Percentiles rank a stretch among this genome's conserved stretches.
Conservation (phyloP, 2,888 invertebrate species). For the Hemistola chrysoprasaria region DNA sequence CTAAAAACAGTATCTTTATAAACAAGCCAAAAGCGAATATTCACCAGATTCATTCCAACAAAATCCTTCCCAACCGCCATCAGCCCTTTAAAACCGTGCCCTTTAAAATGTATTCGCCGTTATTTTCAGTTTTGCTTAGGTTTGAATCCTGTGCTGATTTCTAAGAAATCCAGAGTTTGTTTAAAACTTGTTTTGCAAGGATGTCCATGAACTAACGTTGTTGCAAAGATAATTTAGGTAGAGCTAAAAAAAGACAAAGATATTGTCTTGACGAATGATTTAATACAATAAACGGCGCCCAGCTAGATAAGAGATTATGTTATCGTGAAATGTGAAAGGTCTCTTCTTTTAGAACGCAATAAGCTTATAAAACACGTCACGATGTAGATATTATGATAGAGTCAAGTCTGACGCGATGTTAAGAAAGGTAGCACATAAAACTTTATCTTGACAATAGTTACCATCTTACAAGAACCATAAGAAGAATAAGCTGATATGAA, state of each 20-base stretch:
- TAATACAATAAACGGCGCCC: conserved; percentile 6
- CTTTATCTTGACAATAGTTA: no score
- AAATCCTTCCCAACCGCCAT: no score
- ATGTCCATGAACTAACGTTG: conserved; percentile 58
- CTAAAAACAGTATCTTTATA: no score
- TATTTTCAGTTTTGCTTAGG: conserved; percentile 24
- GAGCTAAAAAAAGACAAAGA: neutral
- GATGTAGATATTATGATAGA: conserved; percentile 2
- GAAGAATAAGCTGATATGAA: conserved; percentile 4
- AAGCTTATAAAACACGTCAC: conserved; percentile 11
- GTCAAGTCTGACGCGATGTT: neutral
- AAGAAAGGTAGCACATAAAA: no score
- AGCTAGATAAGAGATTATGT: conserved; percentile 12
- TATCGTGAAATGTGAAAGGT: conserved; percentile 21
- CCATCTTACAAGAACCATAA: no score
- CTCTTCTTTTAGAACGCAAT: conserved; percentile 17
- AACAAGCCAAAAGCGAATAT: no score
- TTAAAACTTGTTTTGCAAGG: conserved; percentile 38
- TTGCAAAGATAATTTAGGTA: conserved; percentile 51
- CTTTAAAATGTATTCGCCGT: conserved; percentile 5
- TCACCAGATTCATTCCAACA: no score
- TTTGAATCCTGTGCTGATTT: conserved; percentile 36
- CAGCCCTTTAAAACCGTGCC: no score
- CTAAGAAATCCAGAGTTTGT: conserved; percentile 45
- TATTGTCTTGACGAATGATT: conserved; percentile 4